Evolutionary conservation across 1,140 invertebrate species (phyloP), one percentile per base, ranked within the genome.

Genomic region (Hyles vespertilio): DNA sequence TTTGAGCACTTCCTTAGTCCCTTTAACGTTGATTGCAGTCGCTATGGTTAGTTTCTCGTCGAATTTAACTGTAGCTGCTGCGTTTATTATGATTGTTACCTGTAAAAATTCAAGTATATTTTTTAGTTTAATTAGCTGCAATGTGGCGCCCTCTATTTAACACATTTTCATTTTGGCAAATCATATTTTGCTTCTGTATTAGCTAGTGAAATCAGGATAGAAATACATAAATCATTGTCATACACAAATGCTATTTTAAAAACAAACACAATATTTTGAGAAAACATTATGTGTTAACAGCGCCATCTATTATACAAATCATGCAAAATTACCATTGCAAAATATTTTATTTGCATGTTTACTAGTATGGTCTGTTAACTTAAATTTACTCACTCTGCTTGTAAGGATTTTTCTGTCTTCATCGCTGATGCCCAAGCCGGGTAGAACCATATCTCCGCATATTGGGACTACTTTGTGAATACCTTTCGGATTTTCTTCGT

Each of bases 41-140:
- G 92, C 90, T 32, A 87, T 70, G 74, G 93, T 93, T 2, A 98
- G 82, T 63, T 94, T 93, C 85, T 98, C 96, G 79, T 97, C 94
- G 75, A 98, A 97, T 48, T 94, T 94, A 0, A 97, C 91, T 0
- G 96, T 97, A 1, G 96, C 96, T 0, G 96, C 97, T 12, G 93
- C 95, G 77, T 98, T 97, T 79, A 98, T 95, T 5, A 98, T 95
- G 59, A 98, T 91, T 48, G 93, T 91, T 2, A 92, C 83, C 90
- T 91, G 66, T 32, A 81, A 74, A 61, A 32, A 10, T n/a, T n/a
- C n/a, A n/a, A n/a, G n/a, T n/a, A 22, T 22, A 22, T 1, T 22
- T 1, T 22, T 22, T 22, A 22, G 2, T 1, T 22, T 22, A 0
- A 22, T 22, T 22, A 22, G 22, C 2, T 22, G 22, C 22, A 22